Evolutionary conservation across 2,797 vertebrate species (phyloP).

Genomic region (Macropus fuliginosus): DNA sequence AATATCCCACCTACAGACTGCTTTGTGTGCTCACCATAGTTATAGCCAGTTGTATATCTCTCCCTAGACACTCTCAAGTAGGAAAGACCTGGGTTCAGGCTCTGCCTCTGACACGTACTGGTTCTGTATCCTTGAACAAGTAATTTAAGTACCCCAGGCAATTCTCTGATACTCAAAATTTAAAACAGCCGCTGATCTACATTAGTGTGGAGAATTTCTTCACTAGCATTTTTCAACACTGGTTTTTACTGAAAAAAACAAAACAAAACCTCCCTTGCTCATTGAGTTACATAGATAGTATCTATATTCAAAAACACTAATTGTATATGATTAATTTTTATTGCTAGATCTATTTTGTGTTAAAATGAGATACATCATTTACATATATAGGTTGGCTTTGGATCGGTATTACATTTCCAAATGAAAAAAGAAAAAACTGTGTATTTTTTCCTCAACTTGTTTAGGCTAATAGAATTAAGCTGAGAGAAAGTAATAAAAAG

Average conservation of each 20-base stretch:
- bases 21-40: background rate
- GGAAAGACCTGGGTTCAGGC: background rate
- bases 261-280: background rate
- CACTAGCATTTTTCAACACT: background rate
- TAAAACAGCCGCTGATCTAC: background rate
- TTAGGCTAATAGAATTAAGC: background rate
- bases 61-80: background rate
- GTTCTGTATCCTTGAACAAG: background rate
- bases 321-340: background rate
- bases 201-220: background rate
- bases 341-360: background rate
- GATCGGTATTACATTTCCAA: background rate
- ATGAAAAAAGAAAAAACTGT: background rate
- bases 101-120: background rate
- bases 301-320: background rate
- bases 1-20: background rate
- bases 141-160: background rate
- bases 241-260: background rate
- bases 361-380: background rate
- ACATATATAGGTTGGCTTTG: background rate
- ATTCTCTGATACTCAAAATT: background rate
- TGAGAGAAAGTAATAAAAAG: background rate
- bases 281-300: background rate
- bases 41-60: background rate
- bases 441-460: constrained; percentile 18